Base-by-base conservation (phyloP, 2,888 invertebrate genomes). In the Apotomis betuletana region DNA sequence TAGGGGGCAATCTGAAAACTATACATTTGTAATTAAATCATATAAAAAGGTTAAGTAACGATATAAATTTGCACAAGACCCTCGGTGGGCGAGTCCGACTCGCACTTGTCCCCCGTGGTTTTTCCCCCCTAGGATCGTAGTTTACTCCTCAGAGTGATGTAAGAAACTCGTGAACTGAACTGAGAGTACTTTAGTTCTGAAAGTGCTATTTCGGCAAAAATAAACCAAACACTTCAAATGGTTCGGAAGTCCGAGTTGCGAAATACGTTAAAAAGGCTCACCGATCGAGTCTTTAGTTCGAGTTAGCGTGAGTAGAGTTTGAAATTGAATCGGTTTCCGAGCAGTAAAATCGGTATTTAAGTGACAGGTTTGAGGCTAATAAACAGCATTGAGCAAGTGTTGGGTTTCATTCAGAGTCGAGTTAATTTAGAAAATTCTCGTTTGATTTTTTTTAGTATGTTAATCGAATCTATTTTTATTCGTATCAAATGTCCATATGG, bases 171-270 rank as follows among this genome's bases (percentile, higher is more conserved):
- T 57, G 5, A 57, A 57, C 55, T 65, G 6, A 44, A 5, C 44
- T 5, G 46, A 8, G 13, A 60, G 60, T 36, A 13, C 44, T 60
- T 12, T n/a, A 60, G 13, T 60, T 27, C n/a, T 60, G 15, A 46
- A 57, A 65, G 65, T 57, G 55, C 57, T 57, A 65, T 58, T 58
- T 58, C 9, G 49, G 57, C 38, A 55, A 58, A 67, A 67, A 38
- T 58, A 58, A 65, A 64, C 55, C 36, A 36, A n/a, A 49, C 46
- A 36, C 57, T 65, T 5, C 15, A 57, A 55, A 44, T 46, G 55
- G 57, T 57, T 65, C n/a, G 9, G 46, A 55, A 55, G 8, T 62
- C 46, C 55, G 64, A 57, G 57, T n/a, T 41, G 6, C 41, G 4
- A 41, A 41, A 41, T 41, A 41, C 41, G 41, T 6, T 5, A 10